Base-by-base conservation (phyloP, 2,113 vertebrate genomes). In the Ardeotis arabs region DNA sequence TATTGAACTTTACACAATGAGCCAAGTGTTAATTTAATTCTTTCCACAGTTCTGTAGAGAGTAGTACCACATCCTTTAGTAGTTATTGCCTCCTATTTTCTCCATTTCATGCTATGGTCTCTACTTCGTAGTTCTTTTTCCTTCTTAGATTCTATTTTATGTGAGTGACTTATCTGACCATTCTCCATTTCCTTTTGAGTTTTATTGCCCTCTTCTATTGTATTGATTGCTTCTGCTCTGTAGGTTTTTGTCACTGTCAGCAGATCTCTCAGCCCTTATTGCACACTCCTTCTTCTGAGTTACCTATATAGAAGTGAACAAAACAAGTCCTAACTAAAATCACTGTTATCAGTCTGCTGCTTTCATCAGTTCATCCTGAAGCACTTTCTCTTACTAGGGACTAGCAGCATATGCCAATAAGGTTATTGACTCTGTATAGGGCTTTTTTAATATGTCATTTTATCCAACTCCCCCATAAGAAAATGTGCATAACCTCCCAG, bases 21-120 rank as follows among this genome's bases (percentile, higher is more conserved):
- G 82, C 84, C 84, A 89, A 96, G 74, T 94, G 66, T 92, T 97
- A 96, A 96, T 95, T 94, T 95, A 89, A 89, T 95, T 90, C 58
- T 95, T 95, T 73, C 45, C 69, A 73, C 41, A 90, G 73, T 91
- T 72, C 94, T 95, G 68, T 39, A 76, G 89, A 89, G 62, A 89
- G 67, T 21, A 73, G 58, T 56, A 41, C 60, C 53, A 76, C 88
- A 88, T 91, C 33, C 56, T 84, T 91, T 27, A 59, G 53, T 49
- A 83, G 84, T 81, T 88, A 93, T 96, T 4, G 0, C 49, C 84
- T 87, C 67, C 76, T 96, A 21, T 89, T 96, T 96, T 90, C 62
- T 68, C 52, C 44, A 53, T 91, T 83, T 94, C 69, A 52, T 84
- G 90, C 83, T 84, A 3, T 58, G 68, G 23, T 91, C 68, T 87